Evolutionary conservation across 2,888 invertebrate species (phyloP).

Genomic region (Drosophila pullipes): DNA sequence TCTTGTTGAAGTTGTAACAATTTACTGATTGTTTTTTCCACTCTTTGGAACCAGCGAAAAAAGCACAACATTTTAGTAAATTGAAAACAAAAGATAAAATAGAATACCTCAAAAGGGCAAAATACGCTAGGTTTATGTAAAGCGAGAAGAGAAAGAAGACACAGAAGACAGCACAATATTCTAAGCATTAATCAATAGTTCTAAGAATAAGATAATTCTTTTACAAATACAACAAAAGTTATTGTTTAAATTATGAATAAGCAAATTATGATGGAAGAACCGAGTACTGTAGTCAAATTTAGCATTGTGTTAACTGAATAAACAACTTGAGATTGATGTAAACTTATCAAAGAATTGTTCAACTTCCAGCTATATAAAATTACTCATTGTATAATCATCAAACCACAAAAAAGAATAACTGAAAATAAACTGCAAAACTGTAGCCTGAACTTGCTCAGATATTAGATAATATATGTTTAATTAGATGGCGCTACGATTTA

Average conservation of each 20-base stretch:
- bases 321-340: too few relatives aligned
- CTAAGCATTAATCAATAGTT: neutral
- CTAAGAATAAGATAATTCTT: neutral
- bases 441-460: neutral
- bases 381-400: neutral
- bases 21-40: slow-evolving; percentile 20
- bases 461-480: slow-evolving; percentile 1
- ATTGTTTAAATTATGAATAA: neutral
- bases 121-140: neutral
- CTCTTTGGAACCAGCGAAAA: slow-evolving; percentile 12
- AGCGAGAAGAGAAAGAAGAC: neutral
- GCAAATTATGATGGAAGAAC: neutral
- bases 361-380: neutral
- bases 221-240: neutral
- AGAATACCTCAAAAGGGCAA: neutral
- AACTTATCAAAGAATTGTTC: neutral
- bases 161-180: neutral
- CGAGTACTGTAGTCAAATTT: neutral
- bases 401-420: neutral
- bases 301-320: neutral
- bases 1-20: slow-evolving; percentile 16
- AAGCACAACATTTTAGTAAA: slow-evolving; percentile 54
- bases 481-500: slow-evolving; percentile 4
- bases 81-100: slow-evolving; percentile 38
- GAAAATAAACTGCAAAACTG: neutral